Percentiles rank a stretch among this genome's conserved stretches.
phyloP scores from a whole-genome alignment of 2,797 vertebrate species.

The Cossypha heuglini region DNA sequence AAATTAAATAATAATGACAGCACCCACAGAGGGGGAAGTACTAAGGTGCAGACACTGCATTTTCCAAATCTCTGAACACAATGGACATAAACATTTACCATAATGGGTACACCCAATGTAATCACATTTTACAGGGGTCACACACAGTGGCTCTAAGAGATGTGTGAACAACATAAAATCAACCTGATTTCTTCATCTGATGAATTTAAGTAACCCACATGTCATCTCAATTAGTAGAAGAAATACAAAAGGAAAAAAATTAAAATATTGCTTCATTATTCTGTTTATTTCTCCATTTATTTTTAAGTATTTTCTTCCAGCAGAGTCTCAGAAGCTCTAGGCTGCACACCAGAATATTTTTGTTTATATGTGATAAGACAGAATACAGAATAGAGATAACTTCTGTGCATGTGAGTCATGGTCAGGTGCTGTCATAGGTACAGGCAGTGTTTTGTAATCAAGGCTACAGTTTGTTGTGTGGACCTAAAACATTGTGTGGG shows the following conservation, averaged over 20 bases:
- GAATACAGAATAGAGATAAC: neutral
- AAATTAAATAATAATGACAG: neutral
- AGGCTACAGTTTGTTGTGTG: neutral
- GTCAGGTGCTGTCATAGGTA: neutral
- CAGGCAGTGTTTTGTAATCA: neutral
- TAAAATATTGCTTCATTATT: neutral
- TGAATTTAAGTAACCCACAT: neutral
- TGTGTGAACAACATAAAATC: neutral
- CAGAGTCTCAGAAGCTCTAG: neutral
- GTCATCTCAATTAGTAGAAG: neutral
- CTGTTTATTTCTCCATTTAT: neutral
- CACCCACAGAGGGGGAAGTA: neutral
- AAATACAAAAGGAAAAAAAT: neutral
- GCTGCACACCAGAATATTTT: neutral
- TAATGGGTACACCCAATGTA: neutral
- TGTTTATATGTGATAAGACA: neutral
- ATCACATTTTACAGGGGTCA: neutral
- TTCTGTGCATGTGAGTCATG: neutral
- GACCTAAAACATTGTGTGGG: fast-evolving
- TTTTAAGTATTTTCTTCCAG: neutral
- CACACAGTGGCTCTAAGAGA: fast-evolving
- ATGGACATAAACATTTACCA: neutral
- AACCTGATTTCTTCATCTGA: neutral
- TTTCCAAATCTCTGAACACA: neutral
- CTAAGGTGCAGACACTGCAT: fast-evolving